Evolutionary conservation across 1,140 invertebrate genomes (phyloP), one percentile per base, ranked within the genome.

Genomic region (Tetragonula clypearis): DNA sequence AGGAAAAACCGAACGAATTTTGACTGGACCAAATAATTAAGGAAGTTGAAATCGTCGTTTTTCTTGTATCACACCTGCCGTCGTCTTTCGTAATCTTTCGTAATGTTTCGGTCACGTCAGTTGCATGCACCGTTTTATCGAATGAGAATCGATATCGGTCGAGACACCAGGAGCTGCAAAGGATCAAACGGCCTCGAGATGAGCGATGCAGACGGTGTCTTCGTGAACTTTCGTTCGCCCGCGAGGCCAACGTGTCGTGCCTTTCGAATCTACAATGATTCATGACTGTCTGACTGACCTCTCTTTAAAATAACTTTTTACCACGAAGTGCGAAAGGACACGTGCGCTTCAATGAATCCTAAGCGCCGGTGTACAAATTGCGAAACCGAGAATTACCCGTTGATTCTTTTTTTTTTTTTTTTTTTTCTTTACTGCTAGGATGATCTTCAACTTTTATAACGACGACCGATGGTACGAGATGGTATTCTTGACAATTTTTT

Each of bases 191-290:
- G 55, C 77, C 83, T 86, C 86, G 86, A 79, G 83, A 86, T 86
- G 84, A 87, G 68, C 86, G 75, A 79, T 80, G 71, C 68, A 74
- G 86, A 87, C 77, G 26, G 84, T 56, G 71, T 85, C 85, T 80
- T 80, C 55, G 71, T 80, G 71, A 60, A 79, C 76, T 87, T 87
- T 85, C 83, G 76, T 86, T 56, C 65, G 30, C 73, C 73, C 79
- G 4, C 68, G 79, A 60, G 41, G 56, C 60, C 80, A 79, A 35
- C 86, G 23, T 66, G 17, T 68, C 68, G 56, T 35, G 76, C 76
- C 62, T 60, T 73, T 72, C 78, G 84, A 86, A 87, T 86, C 78
- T 86, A 60, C 56, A 77, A 72, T 84, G 84, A 87, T 87, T 87
- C 86, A 86, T 56, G 68, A 65, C 58, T 49, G 30, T 19, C 75